phyloP scores from a whole-genome alignment of 1,140 invertebrate genomes.

The Hestina assimilis region DNA sequence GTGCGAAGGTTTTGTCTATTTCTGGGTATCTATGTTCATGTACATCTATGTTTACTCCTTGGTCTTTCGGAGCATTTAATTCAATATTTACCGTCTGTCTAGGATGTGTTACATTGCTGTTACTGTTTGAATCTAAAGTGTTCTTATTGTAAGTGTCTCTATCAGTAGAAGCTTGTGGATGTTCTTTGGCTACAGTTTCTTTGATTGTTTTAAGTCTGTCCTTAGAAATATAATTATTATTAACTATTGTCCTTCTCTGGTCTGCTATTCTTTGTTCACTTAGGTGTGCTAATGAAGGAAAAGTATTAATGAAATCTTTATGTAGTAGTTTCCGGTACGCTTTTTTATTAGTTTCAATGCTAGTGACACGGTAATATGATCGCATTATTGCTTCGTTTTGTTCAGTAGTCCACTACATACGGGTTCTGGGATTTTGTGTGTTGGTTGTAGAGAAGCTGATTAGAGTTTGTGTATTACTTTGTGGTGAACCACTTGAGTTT shows the following conservation, averaged over 20 bases:
- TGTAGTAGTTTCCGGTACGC: constrained; percentile 1
- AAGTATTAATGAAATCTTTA: background rate
- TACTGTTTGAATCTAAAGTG: too few species aligned
- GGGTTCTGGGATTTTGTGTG: background rate
- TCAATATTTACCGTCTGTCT: too few species aligned
- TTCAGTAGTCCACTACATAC: constrained; percentile 4
- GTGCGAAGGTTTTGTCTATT: too few species aligned
- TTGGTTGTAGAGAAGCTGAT: too few species aligned
- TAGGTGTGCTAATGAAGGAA: background rate
- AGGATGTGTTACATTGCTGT: too few species aligned
- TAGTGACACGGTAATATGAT: background rate
- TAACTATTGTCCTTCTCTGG: background rate
- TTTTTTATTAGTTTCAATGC: background rate
- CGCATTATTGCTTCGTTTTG: background rate
- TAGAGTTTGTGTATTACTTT: too few species aligned
- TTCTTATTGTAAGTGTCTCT: too few species aligned
- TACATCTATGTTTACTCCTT: too few species aligned
- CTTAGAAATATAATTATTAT: constrained; percentile 3
- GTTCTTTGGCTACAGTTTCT: background rate
- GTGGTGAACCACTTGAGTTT: too few species aligned
- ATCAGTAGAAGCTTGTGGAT: too few species aligned
- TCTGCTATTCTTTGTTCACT: constrained; percentile 4
- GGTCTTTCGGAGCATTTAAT: too few species aligned
- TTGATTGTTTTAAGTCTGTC: background rate
- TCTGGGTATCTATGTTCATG: too few species aligned